Evolutionary conservation across 2,113 vertebrate species (phyloP).

Genomic region (Psilopsiagon aurifrons): DNA sequence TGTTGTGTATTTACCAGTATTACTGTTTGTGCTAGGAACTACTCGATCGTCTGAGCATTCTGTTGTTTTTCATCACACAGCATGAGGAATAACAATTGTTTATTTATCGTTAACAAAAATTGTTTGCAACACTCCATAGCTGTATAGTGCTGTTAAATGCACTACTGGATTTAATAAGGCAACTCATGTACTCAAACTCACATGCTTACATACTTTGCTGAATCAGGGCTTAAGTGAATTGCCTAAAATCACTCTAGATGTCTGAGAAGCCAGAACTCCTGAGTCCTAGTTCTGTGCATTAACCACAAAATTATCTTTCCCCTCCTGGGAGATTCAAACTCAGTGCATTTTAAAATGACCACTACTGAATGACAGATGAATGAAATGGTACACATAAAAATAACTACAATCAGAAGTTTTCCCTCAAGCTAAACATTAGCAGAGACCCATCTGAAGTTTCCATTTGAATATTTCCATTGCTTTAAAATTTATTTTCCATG

Average conservation of each 20-base stretch:
- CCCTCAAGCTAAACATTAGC: constrained; percentile 48
- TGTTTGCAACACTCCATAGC: not conserved
- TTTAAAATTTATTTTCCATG: constrained; percentile 64
- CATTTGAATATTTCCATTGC: constrained; percentile 59
- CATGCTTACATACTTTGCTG: constrained; percentile 52
- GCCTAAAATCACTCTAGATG: constrained; percentile 24
- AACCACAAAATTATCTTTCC: constrained; percentile 35
- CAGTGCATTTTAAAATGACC: constrained; percentile 36
- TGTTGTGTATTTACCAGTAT: not conserved
- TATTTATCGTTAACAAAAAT: not conserved
- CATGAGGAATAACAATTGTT: not conserved
- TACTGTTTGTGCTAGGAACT: not conserved
- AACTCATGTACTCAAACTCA: constrained; percentile 9
- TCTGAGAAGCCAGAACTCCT: constrained; percentile 36
- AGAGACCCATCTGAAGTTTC: constrained; percentile 37
- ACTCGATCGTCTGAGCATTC: not conserved
- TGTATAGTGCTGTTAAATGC: not conserved
- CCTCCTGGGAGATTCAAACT: constrained; percentile 17
- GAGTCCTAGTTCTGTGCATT: constrained; percentile 55
- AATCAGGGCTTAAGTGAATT: constrained; percentile 49
- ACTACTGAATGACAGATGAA: constrained; percentile 45
- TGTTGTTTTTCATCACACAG: not conserved
- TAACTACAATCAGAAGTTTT: constrained; percentile 58
- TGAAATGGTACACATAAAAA: constrained; percentile 55
- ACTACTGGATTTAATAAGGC: not conserved